Evolutionary conservation across 2,113 vertebrate species (phyloP).

Genomic region (Perca schrenkii): DNA sequence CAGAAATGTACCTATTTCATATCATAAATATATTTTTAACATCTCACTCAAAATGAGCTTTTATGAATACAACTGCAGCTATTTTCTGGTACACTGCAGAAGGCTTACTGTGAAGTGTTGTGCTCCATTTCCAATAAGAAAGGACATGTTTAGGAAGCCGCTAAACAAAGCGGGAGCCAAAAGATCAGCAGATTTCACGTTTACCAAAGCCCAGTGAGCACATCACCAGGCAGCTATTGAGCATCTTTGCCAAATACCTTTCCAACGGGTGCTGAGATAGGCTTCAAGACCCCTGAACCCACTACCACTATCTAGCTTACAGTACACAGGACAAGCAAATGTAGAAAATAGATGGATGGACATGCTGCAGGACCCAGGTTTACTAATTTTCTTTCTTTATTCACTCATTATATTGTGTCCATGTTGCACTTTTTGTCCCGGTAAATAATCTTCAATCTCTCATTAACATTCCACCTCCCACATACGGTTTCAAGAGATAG

Average conservation of each 20-base stretch:
- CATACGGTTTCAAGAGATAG: neutral
- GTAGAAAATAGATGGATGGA: neutral
- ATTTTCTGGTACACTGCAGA: neutral
- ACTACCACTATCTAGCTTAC: neutral
- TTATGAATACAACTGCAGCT: neutral
- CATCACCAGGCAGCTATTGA: neutral
- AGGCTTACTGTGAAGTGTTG: constrained; percentile 3
- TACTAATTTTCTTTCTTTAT: neutral
- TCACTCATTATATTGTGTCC: neutral
- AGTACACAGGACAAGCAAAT: neutral
- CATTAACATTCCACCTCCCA: constrained; percentile 27
- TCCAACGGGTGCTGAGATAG: neutral
- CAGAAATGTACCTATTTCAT: neutral
- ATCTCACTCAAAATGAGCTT: neutral
- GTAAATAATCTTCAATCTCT: constrained; percentile 7
- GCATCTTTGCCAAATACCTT: neutral
- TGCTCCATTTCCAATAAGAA: neutral
- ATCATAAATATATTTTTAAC: neutral
- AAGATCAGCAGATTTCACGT: constrained; percentile 11
- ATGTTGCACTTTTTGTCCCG: neutral
- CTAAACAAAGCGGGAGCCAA: neutral
- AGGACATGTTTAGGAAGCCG: neutral
- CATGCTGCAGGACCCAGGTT: neutral
- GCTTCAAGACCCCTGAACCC: neutral
- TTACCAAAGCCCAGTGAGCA: constrained; percentile 3